phyloP scores from a whole-genome alignment of 2,797 vertebrate genomes.

The Sebastes hubbsi region DNA sequence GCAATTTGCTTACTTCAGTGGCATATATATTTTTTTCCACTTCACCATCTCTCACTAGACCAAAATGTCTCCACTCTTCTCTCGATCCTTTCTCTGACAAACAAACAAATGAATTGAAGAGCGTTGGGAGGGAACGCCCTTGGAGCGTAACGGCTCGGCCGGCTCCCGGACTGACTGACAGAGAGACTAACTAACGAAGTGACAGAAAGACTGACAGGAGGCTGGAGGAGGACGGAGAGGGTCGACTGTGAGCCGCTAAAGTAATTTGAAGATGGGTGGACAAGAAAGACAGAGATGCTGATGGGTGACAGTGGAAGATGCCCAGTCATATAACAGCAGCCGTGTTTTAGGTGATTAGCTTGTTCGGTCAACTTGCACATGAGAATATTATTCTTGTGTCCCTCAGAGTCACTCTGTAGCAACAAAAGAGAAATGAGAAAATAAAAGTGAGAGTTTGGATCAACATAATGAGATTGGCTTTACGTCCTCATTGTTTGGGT shows the following conservation, averaged over 20 bases:
- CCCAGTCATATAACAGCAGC: slow-evolving; percentile 2
- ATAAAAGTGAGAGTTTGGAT: not conserved
- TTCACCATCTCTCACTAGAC: slow-evolving; percentile 20
- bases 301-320: slow-evolving; percentile 36
- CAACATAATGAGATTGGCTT: no score
- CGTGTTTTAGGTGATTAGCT: not conserved
- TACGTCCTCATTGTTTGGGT: not conserved
- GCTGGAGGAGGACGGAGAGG: slow-evolving; percentile 39
- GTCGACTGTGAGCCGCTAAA: slow-evolving; percentile 30
- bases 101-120: slow-evolving; percentile 67
- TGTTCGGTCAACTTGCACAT: not conserved
- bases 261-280: slow-evolving; percentile 59
- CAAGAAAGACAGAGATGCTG: slow-evolving; percentile 34
- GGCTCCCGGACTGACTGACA: slow-evolving; percentile 46
- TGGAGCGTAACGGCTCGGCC: slow-evolving; percentile 24
- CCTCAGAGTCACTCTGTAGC: not conserved
- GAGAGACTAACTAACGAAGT: slow-evolving; percentile 52
- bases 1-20: slow-evolving; percentile 36
- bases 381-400: not conserved
- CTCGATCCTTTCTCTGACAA: slow-evolving; percentile 35
- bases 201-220: slow-evolving; percentile 66
- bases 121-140: slow-evolving; percentile 38
- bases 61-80: not conserved
- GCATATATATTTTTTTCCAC: slow-evolving; percentile 22
- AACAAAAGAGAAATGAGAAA: not conserved